phyloP scores from a whole-genome alignment of 2,113 vertebrate species.

The Pomatorhinus ruficollis region DNA sequence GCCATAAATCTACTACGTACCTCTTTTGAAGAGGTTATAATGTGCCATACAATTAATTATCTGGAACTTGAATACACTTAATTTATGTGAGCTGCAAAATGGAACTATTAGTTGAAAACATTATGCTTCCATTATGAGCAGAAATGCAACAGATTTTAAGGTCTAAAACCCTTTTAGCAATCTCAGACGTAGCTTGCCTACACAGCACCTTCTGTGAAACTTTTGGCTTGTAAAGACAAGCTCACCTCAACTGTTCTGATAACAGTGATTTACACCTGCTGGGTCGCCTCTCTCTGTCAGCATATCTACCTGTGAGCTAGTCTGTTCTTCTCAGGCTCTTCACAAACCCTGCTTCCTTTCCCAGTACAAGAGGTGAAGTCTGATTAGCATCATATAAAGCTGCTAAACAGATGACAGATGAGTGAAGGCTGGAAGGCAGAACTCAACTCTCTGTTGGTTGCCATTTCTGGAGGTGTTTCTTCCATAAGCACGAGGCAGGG shows the following conservation, averaged over 20 bases:
- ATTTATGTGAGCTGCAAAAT: slow-evolving; percentile 15
- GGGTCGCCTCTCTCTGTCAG: neutral
- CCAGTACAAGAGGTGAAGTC: neutral
- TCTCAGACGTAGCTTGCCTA: neutral
- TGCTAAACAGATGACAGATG: neutral
- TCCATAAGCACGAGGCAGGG: neutral
- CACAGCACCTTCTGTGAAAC: neutral
- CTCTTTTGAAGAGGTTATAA: slow-evolving; percentile 11
- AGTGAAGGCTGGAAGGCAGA: neutral
- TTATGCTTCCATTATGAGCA: neutral
- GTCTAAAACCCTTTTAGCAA: neutral
- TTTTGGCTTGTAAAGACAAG: neutral
- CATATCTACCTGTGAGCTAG: accelerated
- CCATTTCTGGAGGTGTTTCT: neutral
- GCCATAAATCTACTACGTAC: neutral
- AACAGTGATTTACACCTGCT: neutral
- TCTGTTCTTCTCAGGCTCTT: neutral
- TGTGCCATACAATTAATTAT: slow-evolving; percentile 16
- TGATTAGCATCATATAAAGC: neutral
- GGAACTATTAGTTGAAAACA: slow-evolving; percentile 3
- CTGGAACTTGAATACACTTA: neutral
- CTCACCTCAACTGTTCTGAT: neutral
- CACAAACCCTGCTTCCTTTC: neutral
- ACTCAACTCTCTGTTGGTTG: neutral
- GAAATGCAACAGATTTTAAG: neutral